phyloP scores from a whole-genome alignment of 2,113 vertebrate species.

The Urocynchramus pylzowi region DNA sequence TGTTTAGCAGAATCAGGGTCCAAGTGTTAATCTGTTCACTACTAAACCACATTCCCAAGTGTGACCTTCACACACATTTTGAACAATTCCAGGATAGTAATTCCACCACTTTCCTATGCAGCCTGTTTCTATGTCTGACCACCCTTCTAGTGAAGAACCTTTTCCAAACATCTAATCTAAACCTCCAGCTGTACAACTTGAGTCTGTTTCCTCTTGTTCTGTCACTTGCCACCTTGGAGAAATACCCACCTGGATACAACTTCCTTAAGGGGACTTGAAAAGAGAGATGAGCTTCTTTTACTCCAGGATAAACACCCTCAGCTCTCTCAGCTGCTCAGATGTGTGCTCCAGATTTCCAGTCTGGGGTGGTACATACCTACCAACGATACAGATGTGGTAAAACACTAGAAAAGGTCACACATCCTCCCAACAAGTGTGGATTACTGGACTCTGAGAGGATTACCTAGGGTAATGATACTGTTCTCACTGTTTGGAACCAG shows the following conservation, averaged over 20 bases:
- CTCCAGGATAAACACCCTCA: background rate
- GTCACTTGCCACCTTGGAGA: background rate
- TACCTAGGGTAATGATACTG: background rate
- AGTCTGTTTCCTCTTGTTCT: background rate
- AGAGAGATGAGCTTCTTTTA: background rate
- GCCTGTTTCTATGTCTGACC: background rate
- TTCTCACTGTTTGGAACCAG: background rate
- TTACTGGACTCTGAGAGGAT: background rate
- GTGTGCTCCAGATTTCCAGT: background rate
- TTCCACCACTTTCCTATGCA: background rate
- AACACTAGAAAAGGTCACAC: background rate
- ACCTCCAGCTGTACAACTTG: background rate
- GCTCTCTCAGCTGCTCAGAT: background rate
- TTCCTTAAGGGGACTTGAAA: background rate
- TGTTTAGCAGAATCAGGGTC: no score
- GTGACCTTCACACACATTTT: background rate
- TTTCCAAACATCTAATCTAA: background rate
- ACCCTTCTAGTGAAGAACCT: background rate
- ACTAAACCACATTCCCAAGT: background rate
- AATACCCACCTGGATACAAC: background rate
- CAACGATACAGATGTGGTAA: rapidly evolving
- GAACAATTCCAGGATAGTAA: background rate
- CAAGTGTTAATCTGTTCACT: background rate
- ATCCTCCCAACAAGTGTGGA: rapidly evolving
- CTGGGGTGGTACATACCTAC: background rate